These are phyloP conservation scores for Ptiloglossa arizonensis DNA, from an alignment of 1,140 invertebrate species.

Conservation along the genomic window DNA sequence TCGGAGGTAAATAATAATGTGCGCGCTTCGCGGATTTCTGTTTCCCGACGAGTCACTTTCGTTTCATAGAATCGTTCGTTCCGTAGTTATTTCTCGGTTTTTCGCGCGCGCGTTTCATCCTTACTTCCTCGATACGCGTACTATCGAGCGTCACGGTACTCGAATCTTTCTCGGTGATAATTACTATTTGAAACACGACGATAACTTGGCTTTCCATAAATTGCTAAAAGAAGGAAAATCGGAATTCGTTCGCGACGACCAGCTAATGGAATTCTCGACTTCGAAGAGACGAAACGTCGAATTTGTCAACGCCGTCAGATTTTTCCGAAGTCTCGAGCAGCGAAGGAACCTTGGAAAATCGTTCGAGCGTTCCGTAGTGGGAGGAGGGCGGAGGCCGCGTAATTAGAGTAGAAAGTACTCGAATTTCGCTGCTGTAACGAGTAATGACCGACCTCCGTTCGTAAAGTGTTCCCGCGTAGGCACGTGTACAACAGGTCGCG, in stretches of 20 bases:
- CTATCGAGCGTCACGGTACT: background rate
- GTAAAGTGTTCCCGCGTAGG: background rate
- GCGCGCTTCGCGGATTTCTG: background rate
- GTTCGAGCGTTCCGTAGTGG: background rate
- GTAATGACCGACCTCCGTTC: background rate
- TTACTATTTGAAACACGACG: background rate
- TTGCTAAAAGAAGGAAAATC: background rate
- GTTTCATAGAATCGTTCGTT: background rate
- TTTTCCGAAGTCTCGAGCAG: background rate
- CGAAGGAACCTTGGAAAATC: background rate
- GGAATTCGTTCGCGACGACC: background rate
- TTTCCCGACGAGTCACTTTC: background rate
- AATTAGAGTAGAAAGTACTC: constrained; percentile 41
- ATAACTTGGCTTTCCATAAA: too few species aligned
- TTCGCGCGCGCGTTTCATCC: background rate
- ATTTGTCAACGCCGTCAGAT: background rate
- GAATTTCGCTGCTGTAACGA: constrained; percentile 16
- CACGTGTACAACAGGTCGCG: background rate
- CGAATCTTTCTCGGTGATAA: background rate
- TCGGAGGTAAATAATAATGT: too few species aligned
- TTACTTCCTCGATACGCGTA: too few species aligned
- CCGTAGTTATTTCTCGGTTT: background rate
- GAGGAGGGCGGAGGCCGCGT: background rate
- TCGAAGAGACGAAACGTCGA: background rate
- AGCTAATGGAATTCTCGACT: background rate